These are phyloP conservation scores for Melanostoma scalare DNA, from an alignment of 2,888 invertebrate genomes.

Conservation along the genomic window DNA sequence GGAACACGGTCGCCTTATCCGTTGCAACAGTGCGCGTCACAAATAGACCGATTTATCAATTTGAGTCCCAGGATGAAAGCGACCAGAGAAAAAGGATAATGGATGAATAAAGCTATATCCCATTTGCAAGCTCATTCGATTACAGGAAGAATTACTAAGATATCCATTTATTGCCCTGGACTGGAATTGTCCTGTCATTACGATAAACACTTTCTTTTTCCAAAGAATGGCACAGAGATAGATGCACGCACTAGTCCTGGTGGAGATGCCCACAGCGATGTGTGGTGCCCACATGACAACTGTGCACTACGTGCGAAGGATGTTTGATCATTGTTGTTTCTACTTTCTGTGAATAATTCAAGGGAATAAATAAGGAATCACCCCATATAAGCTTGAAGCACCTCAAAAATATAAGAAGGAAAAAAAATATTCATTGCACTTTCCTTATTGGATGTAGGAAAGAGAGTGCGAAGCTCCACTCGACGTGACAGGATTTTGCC, in stretches of 20 bases:
- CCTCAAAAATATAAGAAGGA: conserved; percentile 11
- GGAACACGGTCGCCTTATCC: conserved; percentile 9
- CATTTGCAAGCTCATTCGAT: conserved; percentile 53
- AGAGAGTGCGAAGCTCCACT: conserved; percentile 31
- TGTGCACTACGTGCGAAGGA: conserved; percentile 59
- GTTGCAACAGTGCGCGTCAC: conserved; percentile 60
- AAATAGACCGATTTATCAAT: conserved; percentile 70
- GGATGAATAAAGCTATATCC: conserved; percentile 37
- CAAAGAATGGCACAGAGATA: conserved; percentile 2
- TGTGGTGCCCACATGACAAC: conserved; percentile 50
- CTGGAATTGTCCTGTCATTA: conserved; percentile 62
- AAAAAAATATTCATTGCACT: conserved; percentile 31
- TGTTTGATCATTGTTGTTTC: conserved; percentile 50
- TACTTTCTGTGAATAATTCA: conserved; percentile 53
- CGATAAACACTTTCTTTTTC: conserved; percentile 43
- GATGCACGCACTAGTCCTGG: background rate
- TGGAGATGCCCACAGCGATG: conserved; percentile 29
- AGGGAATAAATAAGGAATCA: conserved; percentile 52
- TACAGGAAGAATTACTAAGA: conserved; percentile 56
- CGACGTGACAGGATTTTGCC: conserved; percentile 71
- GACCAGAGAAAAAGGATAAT: conserved; percentile 52
- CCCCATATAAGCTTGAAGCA: conserved; percentile 20
- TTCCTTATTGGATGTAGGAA: conserved; percentile 7
- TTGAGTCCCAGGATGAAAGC: conserved; percentile 7
- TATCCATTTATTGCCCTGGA: conserved; percentile 55